Evolutionary conservation across 2,797 vertebrate species (phyloP).

Genomic region (Sarcoramphus papa): DNA sequence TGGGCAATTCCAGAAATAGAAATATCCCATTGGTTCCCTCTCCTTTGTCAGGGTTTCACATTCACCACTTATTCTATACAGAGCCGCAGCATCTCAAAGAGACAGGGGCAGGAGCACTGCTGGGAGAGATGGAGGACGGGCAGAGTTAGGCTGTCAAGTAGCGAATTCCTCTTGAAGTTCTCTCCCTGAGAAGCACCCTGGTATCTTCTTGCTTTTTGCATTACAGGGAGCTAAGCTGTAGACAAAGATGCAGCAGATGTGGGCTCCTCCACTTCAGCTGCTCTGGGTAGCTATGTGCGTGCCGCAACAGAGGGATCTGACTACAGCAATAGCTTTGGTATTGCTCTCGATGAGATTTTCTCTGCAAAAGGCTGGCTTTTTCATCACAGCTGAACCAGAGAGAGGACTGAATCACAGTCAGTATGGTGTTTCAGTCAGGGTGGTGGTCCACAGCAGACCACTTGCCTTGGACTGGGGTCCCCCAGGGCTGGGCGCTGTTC

Average conservation of each 20-base stretch:
- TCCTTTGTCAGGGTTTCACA: conserved; percentile 33
- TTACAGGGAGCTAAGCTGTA: neutral
- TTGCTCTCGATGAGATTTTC: neutral
- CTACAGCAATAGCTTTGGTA: neutral
- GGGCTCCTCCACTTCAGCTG: neutral
- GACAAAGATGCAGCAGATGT: neutral
- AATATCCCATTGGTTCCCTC: conserved; percentile 24
- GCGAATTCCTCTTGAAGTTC: conserved; percentile 9
- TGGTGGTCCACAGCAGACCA: neutral
- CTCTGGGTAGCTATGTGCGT: neutral
- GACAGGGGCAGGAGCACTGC: neutral
- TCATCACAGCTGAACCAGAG: neutral
- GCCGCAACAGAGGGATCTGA: neutral
- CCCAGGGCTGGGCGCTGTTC: neutral
- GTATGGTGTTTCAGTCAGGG: neutral
- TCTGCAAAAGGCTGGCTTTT: neutral
- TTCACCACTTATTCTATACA: neutral
- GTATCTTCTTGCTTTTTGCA: neutral
- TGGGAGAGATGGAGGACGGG: neutral
- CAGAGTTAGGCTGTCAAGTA: neutral
- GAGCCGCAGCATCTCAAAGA: neutral
- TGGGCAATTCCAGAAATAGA: conserved; percentile 62
- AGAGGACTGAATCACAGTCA: neutral
- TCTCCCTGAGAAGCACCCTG: neutral
- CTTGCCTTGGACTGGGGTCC: neutral